phyloP scores from a whole-genome alignment of 2,113 vertebrate species.

The Noctilio leporinus region DNA sequence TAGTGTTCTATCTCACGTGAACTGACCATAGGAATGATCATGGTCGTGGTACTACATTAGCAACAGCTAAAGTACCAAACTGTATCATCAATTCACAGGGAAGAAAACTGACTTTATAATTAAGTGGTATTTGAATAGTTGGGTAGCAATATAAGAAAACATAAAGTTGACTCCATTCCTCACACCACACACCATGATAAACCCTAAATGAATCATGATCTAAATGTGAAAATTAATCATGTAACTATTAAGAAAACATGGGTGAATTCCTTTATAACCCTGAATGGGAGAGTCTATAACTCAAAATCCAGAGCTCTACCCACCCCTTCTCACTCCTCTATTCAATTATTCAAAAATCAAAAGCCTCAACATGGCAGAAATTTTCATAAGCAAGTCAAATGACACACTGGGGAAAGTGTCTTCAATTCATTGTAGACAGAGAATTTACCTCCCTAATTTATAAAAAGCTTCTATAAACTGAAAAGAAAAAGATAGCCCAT shows the following conservation, averaged over 20 bases:
- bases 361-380: background rate
- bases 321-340: too few species aligned
- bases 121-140: background rate
- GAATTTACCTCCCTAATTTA: background rate
- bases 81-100: background rate
- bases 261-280: background rate
- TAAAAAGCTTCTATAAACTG: background rate
- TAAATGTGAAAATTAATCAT: background rate
- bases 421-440: background rate
- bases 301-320: background rate
- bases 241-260: background rate
- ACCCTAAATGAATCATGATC: background rate
- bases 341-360: background rate
- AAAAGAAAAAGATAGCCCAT: background rate
- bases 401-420: background rate
- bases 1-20: background rate
- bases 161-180: background rate
- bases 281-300: background rate
- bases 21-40: background rate
- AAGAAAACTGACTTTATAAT: background rate
- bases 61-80: background rate
- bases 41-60: background rate
- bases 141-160: background rate
- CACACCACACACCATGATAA: background rate
- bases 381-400: background rate